Evolutionary conservation across 2,113 vertebrate genomes (phyloP).

Genomic region (Nyctibius bracteatus): DNA sequence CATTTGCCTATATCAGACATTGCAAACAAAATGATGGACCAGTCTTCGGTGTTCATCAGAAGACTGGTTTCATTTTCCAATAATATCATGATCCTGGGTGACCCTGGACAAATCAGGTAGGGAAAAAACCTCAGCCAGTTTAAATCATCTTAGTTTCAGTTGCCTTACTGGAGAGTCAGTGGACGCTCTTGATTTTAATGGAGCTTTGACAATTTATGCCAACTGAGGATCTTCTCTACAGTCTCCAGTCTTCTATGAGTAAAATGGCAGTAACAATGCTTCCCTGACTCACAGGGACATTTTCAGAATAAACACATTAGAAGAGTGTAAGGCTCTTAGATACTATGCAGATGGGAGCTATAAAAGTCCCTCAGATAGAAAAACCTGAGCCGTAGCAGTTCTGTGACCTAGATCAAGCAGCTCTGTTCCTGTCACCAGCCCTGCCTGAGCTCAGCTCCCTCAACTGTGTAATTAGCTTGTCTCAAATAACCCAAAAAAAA

Average conservation of each 20-base stretch:
- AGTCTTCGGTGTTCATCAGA: neutral
- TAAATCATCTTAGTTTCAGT: neutral
- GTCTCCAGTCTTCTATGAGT: neutral
- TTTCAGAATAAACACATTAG: neutral
- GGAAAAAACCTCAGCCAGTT: neutral
- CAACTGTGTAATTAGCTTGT: slow-evolving; percentile 42
- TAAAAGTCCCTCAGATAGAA: slow-evolving; percentile 39
- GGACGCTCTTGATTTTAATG: neutral
- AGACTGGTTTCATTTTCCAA: neutral
- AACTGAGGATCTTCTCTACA: neutral
- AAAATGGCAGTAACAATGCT: neutral
- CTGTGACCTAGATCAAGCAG: slow-evolving; percentile 39
- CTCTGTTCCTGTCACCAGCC: neutral
- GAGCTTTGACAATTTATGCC: neutral
- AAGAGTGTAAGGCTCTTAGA: neutral
- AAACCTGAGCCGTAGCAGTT: neutral
- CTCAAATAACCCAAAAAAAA: slow-evolving; percentile 25
- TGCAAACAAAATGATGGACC: neutral
- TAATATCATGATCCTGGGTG: neutral
- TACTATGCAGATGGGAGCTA: slow-evolving; percentile 9
- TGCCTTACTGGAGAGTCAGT: neutral
- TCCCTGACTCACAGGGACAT: neutral
- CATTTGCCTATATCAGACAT: neutral
- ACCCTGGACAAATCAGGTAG: neutral
- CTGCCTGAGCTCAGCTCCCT: neutral